These are phyloP conservation scores for Catalaphyllia jardinei DNA, from an alignment of 64 coral and sea anemone species.

Conservation along the genomic window DNA sequence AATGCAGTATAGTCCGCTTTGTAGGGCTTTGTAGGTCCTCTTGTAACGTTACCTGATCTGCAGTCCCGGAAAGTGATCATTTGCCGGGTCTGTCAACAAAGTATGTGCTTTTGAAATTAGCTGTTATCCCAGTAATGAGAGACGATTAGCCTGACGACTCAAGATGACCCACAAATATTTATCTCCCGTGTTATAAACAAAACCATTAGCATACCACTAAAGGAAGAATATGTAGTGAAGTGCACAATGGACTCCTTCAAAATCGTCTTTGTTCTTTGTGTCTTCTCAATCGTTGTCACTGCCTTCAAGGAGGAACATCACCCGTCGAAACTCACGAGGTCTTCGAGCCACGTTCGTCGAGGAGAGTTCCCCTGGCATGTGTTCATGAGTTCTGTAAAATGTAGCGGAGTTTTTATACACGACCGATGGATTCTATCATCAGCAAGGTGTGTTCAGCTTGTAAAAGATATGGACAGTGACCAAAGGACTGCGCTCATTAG, in stretches of 20 bases:
- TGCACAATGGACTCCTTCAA: background rate
- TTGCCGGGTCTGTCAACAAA: background rate
- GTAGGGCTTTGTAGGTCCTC: too few species aligned
- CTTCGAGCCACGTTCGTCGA: background rate
- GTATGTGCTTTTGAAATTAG: background rate
- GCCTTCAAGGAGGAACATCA: too few species aligned
- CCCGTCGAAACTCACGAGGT: background rate
- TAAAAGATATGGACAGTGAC: background rate
- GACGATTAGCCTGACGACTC: background rate
- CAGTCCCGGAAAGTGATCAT: background rate
- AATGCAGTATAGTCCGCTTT: too few species aligned
- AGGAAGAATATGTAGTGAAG: background rate
- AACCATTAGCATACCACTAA: background rate
- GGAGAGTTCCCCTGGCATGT: slow-evolving; percentile 72
- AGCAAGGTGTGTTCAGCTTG: slow-evolving; percentile 25
- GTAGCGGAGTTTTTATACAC: slow-evolving; percentile 70
- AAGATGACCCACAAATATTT: slow-evolving; percentile 6
- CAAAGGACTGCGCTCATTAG: background rate
- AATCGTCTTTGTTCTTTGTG: background rate
- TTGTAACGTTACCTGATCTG: background rate
- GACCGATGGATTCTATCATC: slow-evolving; percentile 74
- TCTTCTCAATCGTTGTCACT: background rate
- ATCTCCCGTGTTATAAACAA: background rate
- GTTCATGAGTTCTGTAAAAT: slow-evolving; percentile 54
- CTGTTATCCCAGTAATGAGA: slow-evolving; percentile 26